Base-by-base conservation (phyloP, 2,113 vertebrate genomes). In the Phyllopteryx taeniolatus region DNA sequence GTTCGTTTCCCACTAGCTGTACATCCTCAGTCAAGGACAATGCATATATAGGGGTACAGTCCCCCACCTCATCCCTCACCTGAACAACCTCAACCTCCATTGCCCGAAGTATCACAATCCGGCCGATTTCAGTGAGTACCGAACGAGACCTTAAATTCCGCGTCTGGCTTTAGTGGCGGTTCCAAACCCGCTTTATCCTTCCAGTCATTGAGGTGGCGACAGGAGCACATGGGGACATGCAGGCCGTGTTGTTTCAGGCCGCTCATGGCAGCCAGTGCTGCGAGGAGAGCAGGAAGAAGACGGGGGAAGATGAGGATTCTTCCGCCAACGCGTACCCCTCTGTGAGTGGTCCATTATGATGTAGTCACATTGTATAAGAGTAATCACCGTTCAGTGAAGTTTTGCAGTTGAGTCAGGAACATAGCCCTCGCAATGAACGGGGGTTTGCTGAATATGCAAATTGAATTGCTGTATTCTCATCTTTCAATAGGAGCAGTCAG, bases 61-160 rank as follows among this genome's bases (percentile, higher is more conserved):
- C 61, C 94, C 96, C 77, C 94, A 96, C 88, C 95, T 99, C 90
- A 98, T 99, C 80, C 97, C 98, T 31, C 98, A 98, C 74, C 92
- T 99, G 90, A 98, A 97, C 92, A 94, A 94, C 70, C 93, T 98
- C 0, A 95, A 96, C 83, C 91, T 99, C 19, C 95, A 98, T 83
- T 99, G 97, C 70, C 98, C 98, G 8, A 99, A 96, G 0, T 99
- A 99, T 86, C 97, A 99, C 92, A 99, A 99, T 79, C 98, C 98
- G 0, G 98, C 98, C 2, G 97, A 99, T 88, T 99, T 98, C 91
- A 98, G 98, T 99, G 89, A 95, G 96, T 98, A n/a, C 59, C 74
- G 17, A 68, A 20, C 60, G 8, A 0, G 15, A 63, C 15, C 19
- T n/a, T 73, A 42, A 31, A 8, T 73, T 64, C 75, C 43, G 39